Evolutionary conservation across 2,888 invertebrate genomes (phyloP).

Genomic region (Tetragnatha montana): DNA sequence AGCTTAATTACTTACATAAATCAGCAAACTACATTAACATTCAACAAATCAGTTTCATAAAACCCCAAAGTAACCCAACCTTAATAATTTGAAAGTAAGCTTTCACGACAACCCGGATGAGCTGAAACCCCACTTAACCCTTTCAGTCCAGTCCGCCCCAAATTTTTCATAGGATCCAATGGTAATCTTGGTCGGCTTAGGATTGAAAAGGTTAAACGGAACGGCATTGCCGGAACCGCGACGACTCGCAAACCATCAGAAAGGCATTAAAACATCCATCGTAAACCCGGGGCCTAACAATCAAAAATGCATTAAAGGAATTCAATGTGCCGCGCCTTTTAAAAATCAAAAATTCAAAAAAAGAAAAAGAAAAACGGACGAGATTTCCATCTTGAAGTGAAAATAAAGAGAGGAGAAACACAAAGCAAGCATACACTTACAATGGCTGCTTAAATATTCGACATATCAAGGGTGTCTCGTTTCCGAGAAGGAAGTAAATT

Average conservation of each 20-base stretch:
- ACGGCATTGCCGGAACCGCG: neutral
- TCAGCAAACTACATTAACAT: too few relatives aligned
- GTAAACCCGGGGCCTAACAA: slow-evolving; percentile 18
- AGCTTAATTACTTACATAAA: too few relatives aligned
- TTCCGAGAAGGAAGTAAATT: neutral
- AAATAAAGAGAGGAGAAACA: slow-evolving; percentile 37
- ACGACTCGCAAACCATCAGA: slow-evolving; percentile 28
- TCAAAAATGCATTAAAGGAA: slow-evolving; percentile 54
- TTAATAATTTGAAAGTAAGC: too few relatives aligned
- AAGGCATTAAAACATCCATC: slow-evolving; percentile 46
- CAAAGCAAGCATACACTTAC: neutral
- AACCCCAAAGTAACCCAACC: too few relatives aligned
- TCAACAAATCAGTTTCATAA: too few relatives aligned
- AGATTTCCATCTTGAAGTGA: slow-evolving; percentile 41
- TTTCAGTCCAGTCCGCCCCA: too few relatives aligned
- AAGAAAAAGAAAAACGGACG: slow-evolving; percentile 11
- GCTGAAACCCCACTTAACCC: too few relatives aligned
- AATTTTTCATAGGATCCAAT: too few relatives aligned
- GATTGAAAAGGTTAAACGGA: too few relatives aligned
- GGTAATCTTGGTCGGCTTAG: too few relatives aligned
- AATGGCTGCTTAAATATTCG: neutral
- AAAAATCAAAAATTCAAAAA: slow-evolving; percentile 29
- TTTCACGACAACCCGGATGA: too few relatives aligned
- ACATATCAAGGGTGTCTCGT: neutral
- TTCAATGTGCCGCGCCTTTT: slow-evolving; percentile 13